phyloP scores from a whole-genome alignment of 37 sponge, comb jelly and placozoan species.

The Chondrosia reniformis region DNA sequence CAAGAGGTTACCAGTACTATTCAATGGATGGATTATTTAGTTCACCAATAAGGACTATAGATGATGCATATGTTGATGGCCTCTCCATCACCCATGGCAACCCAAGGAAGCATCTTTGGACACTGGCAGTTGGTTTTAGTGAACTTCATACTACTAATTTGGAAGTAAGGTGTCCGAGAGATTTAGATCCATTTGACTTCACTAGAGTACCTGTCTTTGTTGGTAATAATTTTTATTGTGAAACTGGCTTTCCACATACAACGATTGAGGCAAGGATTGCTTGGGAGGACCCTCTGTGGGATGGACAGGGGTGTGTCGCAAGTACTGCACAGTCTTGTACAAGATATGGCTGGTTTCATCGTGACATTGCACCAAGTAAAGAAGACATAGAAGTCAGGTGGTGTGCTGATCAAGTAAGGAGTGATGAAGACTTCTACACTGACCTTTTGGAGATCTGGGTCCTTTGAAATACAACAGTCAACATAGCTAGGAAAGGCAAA shows the following conservation, averaged over 20 bases:
- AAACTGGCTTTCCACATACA: neutral
- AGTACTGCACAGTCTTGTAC: neutral
- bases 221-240: neutral
- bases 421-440: neutral
- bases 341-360: neutral
- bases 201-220: neutral
- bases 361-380: neutral
- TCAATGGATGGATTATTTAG: no score
- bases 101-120: no score
- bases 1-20: no score
- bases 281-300: slow-evolving; percentile 18
- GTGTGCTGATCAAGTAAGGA: neutral
- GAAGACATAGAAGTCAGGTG: slow-evolving; percentile 13
- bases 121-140: no score
- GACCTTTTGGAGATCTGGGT: slow-evolving; percentile 17
- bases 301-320: slow-evolving; percentile 6
- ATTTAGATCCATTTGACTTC: no score
- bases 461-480: no score
- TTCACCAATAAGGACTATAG: no score
- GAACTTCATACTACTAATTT: no score
- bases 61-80: no score
- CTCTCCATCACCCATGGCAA: no score
- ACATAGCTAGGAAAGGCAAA: no score
- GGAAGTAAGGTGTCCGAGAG: no score
- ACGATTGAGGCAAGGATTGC: neutral